Percentiles rank a stretch among this genome's conserved stretches.
These are phyloP conservation scores for Macrosteles quadrilineatus DNA, from an alignment of 1,140 invertebrate genomes.

Conservation along the genomic window DNA sequence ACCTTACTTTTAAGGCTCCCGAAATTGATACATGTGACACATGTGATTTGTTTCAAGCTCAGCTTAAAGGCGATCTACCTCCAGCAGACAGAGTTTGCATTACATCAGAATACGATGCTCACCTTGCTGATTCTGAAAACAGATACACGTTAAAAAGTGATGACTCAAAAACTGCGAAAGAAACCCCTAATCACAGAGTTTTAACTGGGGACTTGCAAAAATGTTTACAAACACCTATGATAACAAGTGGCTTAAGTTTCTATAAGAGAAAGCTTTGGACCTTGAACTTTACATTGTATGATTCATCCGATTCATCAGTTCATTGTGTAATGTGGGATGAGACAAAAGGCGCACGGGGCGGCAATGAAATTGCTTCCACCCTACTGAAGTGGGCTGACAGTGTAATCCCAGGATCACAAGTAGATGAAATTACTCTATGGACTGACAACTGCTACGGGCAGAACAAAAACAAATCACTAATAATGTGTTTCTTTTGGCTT, in stretches of 20 bases:
- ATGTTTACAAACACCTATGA: conserved; percentile 29
- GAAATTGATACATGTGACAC: conserved; percentile 23
- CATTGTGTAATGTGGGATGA: conserved; percentile 34
- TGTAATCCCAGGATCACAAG: conserved; percentile 24
- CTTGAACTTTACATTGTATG: conserved; percentile 30
- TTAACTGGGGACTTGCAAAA: conserved; percentile 27
- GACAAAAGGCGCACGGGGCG: conserved; percentile 32
- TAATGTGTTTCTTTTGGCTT: background rate
- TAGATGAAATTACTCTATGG: conserved; percentile 19
- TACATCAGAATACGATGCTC: background rate
- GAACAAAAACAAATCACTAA: conserved; percentile 4
- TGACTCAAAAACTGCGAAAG: background rate
- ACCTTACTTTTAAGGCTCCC: conserved; percentile 16
- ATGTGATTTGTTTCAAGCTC: conserved; percentile 12
- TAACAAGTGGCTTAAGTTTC: conserved; percentile 31
- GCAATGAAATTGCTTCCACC: conserved; percentile 32
- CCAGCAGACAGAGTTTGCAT: background rate
- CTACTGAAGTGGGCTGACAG: conserved; percentile 33
- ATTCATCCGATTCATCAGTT: conserved; percentile 29
- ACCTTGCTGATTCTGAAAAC: conserved; percentile 10
- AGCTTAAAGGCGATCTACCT: background rate
- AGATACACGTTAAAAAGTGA: conserved; percentile 12
- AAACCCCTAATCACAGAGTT: background rate
- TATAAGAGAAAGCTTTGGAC: conserved; percentile 34
- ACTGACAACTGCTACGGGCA: conserved; percentile 21